Evolutionary conservation across 2,888 invertebrate genomes (phyloP).

Genomic region (Choristoneura rosaceana): DNA sequence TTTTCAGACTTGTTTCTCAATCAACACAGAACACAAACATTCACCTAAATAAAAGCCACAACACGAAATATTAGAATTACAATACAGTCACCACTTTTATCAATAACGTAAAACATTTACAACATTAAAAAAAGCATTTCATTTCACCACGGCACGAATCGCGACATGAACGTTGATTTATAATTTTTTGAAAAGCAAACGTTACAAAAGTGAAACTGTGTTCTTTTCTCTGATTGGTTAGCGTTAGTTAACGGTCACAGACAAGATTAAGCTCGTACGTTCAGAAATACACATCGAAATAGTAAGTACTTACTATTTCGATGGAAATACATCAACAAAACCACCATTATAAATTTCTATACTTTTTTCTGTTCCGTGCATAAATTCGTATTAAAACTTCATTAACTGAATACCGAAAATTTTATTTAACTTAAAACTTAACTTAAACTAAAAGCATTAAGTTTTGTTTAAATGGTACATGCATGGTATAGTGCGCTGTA

Average conservation of each 20-base stretch:
- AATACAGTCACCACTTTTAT: not conserved
- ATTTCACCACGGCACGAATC: conserved; percentile 15
- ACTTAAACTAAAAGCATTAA: too few species aligned
- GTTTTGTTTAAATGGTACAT: too few species aligned
- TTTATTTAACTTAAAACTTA: too few species aligned
- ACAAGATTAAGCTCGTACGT: conserved; percentile 2
- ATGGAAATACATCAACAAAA: conserved; percentile 12
- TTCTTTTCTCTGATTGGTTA: conserved; percentile 56
- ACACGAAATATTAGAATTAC: conserved; percentile 12
- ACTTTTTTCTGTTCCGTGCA: too few species aligned
- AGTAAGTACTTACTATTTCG: too few species aligned
- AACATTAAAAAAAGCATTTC: conserved; percentile 14
- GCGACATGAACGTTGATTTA: conserved; percentile 39
- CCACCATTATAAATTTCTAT: too few species aligned
- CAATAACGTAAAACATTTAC: conserved; percentile 21
- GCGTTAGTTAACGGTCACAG: not conserved
- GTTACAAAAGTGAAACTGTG: conserved; percentile 42
- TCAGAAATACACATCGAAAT: conserved; percentile 32
- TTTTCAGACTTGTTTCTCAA: conserved; percentile 50
- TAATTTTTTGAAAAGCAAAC: conserved; percentile 45
- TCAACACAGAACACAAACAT: conserved; percentile 44
- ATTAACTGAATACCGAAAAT: too few species aligned
- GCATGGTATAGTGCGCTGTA: too few species aligned
- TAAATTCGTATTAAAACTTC: too few species aligned
- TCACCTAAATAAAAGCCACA: conserved; percentile 44